Base-by-base conservation (phyloP, 2,113 vertebrate species). In the Sula dactylatra region DNA sequence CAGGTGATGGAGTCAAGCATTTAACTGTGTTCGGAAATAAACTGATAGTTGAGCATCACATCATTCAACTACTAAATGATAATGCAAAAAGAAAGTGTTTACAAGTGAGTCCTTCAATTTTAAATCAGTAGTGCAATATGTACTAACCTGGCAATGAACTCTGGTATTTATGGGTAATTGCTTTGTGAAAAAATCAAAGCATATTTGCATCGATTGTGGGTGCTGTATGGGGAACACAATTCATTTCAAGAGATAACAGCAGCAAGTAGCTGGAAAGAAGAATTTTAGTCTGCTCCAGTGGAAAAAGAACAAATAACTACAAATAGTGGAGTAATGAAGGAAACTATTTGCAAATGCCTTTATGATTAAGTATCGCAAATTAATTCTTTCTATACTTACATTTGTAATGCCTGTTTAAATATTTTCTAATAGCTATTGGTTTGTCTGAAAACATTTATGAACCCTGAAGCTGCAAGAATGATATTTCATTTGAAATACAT, bases 81-180 rank as follows among this genome's bases (percentile, higher is more conserved):
- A 87, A 92, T 69, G 88, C 54, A 50, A n/a, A 66, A 54, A 65
- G 32, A 76, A 94, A 95, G 87, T 71, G 84, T 94, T 96, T 91
- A 95, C 81, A 84, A 88, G 76, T 1, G 49, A 94, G 42, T n/a
- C 40, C 74, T 85, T 73, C 76, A 58, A 89, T 58, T 88, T 17
- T 24, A 82, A 65, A 82, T 91, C 49, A 59, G 80, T 6, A 55
- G 73, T 80, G 91, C 77, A 66, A 91, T 78, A 61, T 29, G 70
- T 66, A 50, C 94, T 92, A 96, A 95, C 94, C 97, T 36, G 73
- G 83, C 85, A 54, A 13, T 96, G 95, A 95, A 95, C 89, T 88
- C 89, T 94, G 93, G 59, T 97, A 82, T 97, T 93, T 97, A 52
- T 79, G 74, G 96, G 94, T 72, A 96, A 96, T 93, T 89, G 94